Evolutionary conservation across 2,113 vertebrate genomes (phyloP).

Genomic region (Thoracochromis brauschi): DNA sequence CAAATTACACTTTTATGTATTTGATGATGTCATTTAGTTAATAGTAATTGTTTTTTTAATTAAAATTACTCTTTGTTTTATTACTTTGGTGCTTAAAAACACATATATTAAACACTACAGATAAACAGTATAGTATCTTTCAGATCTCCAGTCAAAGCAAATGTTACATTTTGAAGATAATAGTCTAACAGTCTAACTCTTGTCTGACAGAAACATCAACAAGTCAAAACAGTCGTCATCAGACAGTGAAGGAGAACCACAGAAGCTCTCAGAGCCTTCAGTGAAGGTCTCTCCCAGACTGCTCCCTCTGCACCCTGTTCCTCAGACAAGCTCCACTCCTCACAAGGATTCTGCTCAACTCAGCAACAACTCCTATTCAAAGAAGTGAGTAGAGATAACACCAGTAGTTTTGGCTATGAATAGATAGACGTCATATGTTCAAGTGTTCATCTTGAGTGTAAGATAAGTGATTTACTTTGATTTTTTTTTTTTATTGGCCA

Average conservation of each 20-base stretch:
- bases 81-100: not conserved
- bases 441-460: not conserved
- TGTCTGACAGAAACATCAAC: not conserved
- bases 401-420: not conserved
- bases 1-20: not conserved
- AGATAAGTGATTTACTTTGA: not conserved
- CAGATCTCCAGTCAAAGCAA: not conserved
- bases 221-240: not conserved
- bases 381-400: conserved; percentile 26
- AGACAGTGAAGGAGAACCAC: conserved; percentile 18
- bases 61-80: not conserved
- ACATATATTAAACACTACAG: not conserved
- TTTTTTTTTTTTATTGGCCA: not conserved
- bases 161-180: not conserved
- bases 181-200: not conserved
- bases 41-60: not conserved
- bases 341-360: not conserved
- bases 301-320: not conserved
- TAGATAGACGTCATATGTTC: not conserved
- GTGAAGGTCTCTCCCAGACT: not conserved
- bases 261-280: conserved; percentile 6
- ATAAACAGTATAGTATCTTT: not conserved
- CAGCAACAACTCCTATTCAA: not conserved
- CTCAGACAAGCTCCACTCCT: conserved; percentile 41
- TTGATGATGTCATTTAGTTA: not conserved